Evolutionary conservation across 2,113 vertebrate genomes (phyloP), one percentile per base, ranked within the genome.

Genomic region (Bolborhynchus lineola): DNA sequence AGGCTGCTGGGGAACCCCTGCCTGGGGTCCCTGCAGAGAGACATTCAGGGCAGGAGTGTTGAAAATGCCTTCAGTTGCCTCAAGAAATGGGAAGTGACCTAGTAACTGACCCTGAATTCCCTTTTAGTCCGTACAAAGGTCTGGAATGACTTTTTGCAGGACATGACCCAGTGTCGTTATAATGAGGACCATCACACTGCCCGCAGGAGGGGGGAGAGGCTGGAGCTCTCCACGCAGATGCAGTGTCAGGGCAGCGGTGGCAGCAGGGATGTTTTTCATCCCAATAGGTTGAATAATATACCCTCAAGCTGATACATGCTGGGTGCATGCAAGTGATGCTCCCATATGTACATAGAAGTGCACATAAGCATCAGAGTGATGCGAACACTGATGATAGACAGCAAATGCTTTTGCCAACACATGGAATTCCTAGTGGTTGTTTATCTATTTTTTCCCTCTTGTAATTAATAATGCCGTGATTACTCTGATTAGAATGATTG

Each of bases 401-500:
- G 69, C 3, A 6, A 78, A 41, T 1, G 11, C 77, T 83, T 88
- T 59, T 95, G 64, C 65, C 76, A 63, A 13, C 44, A 86, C 6
- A 3, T 64, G 50, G 42, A 60, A 68, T 75, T 88, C 49, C 46
- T 84, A 13, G 59, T 60, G 80, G 28, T 49, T 78, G 82, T 78
- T 96, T 67, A 78, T 92, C 91, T 83, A 6, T 50, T 65, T 87
- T 90, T 92, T 82, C 33, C 55, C 31, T 46, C 84, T 91, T 37
- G 44, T 72, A 86, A 80, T 89, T 89, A 95, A 88, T 77, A 93
- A 63, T 55, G 11, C 11, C 1, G 0, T 76, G 60, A 64, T 82
- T 93, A 35, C n/a, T 93, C 23, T 93, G 78, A 95, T 94, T 97
- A 57, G 60, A 84, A 85, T 90, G 90, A 86, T 29, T 79, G 31